Conservation (phyloP, 2,113 vertebrate species). For the Daphoenositta chrysoptera region DNA sequence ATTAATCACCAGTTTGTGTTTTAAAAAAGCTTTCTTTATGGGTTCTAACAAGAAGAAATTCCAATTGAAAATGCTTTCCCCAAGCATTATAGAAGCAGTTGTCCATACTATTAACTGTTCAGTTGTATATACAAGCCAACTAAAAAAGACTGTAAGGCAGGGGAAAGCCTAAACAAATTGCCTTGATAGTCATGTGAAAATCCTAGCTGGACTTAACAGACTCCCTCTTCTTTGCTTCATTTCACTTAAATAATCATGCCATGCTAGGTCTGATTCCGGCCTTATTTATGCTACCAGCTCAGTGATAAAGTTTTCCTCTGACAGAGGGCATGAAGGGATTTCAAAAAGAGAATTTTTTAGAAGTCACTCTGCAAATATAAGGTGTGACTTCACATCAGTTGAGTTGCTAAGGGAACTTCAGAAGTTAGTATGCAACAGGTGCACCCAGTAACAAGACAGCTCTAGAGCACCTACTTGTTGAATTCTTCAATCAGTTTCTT, state of each 20-base stretch:
- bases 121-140: background rate
- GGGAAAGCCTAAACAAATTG: background rate
- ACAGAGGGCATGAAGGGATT: background rate
- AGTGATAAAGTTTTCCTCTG: background rate
- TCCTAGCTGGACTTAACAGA: background rate
- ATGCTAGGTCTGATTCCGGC: background rate
- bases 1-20: background rate
- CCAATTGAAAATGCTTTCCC: background rate
- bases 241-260: background rate
- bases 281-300: background rate
- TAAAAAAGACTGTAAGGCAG: background rate
- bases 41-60: background rate
- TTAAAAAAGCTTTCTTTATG: background rate
- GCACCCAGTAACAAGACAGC: background rate
- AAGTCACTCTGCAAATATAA: background rate
- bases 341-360: background rate
- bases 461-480: constrained; percentile 79
- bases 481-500: constrained; percentile 76
- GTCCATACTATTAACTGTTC: background rate
- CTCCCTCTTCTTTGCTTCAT: background rate
- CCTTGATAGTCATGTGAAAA: background rate
- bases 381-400: background rate
- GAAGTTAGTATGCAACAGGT: background rate
- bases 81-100: background rate
- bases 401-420: background rate